Evolutionary conservation across 2,888 invertebrate species (phyloP).

Genomic region (Drosophila multiciliata): DNA sequence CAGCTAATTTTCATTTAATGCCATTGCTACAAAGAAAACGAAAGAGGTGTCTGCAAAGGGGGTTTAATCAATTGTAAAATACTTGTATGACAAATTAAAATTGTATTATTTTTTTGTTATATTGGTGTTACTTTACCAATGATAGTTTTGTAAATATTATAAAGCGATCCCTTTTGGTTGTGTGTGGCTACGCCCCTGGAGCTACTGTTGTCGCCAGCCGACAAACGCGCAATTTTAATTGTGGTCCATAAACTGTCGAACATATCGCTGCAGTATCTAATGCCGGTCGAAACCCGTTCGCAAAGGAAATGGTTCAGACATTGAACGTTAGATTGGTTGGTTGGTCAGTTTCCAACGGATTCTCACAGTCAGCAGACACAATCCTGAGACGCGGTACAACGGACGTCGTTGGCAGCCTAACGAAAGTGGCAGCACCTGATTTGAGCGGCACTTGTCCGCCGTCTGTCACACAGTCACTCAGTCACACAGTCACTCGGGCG

Average conservation of each 20-base stretch:
- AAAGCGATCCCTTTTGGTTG: background rate
- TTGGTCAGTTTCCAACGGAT: constrained; percentile 40
- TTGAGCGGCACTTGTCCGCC: constrained; percentile 66
- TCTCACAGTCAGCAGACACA: constrained; percentile 67
- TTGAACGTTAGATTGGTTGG: constrained; percentile 57
- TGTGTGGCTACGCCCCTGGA: constrained; percentile 10
- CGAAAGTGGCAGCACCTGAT: constrained; percentile 77
- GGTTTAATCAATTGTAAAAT: accelerated
- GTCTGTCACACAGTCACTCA: constrained; percentile 74
- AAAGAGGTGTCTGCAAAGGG: constrained; percentile 18
- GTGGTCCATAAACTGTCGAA: constrained; percentile 72
- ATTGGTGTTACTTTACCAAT: too few relatives aligned
- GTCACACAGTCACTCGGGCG: constrained; percentile 55
- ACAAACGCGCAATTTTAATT: constrained; percentile 69
- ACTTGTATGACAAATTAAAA: background rate
- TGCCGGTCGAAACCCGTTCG: constrained; percentile 71
- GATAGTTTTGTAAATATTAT: background rate
- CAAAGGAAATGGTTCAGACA: constrained; percentile 74
- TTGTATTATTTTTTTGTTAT: background rate
- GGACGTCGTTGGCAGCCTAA: constrained; percentile 50
- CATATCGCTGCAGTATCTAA: constrained; percentile 71
- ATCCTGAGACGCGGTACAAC: constrained; percentile 37
- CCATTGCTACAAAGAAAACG: constrained; percentile 23
- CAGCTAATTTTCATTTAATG: constrained; percentile 76
- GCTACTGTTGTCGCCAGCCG: constrained; percentile 25